These are phyloP conservation scores for Peribatodes rhomboidaria DNA, from an alignment of 2,888 invertebrate genomes.

Conservation along the genomic window DNA sequence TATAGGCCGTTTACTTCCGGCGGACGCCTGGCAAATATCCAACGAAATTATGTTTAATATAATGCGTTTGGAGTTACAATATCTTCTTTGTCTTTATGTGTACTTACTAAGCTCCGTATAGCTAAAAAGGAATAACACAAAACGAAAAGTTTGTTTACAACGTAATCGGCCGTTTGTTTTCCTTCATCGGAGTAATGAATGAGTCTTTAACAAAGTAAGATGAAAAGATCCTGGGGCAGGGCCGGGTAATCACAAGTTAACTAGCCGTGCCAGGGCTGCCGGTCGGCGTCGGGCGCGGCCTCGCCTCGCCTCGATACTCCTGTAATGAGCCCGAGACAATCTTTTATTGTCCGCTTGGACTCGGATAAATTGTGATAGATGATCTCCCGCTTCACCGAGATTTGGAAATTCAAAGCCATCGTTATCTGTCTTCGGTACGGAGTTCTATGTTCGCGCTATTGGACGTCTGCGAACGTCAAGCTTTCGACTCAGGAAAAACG, in stretches of 20 bases:
- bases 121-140: conserved; percentile 27
- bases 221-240: conserved; percentile 29
- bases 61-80: conserved; percentile 38
- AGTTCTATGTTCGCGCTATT: conserved; percentile 52
- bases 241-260: conserved; percentile 65
- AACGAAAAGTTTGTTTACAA: conserved; percentile 26
- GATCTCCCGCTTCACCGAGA: conserved; percentile 69
- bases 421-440: conserved; percentile 68
- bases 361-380: conserved; percentile 82
- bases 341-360: conserved; percentile 78
- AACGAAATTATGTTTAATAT: conserved; percentile 52
- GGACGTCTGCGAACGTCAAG: conserved; percentile 53
- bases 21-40: conserved; percentile 52
- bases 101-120: conserved; percentile 18
- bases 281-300: conserved; percentile 16
- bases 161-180: conserved; percentile 16
- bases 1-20: conserved; percentile 26
- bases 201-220: conserved; percentile 34
- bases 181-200: conserved; percentile 32
- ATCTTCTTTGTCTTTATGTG: conserved; percentile 25
- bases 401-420: conserved; percentile 69
- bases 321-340: conserved; percentile 76
- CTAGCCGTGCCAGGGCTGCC: conserved; percentile 58
- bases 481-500: conserved; percentile 63
- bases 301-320: conserved; percentile 60